Percentiles rank a stretch among this genome's conserved stretches.
Evolutionary conservation across 2,888 invertebrate genomes (phyloP).

Genomic region (Oligia latruncula): DNA sequence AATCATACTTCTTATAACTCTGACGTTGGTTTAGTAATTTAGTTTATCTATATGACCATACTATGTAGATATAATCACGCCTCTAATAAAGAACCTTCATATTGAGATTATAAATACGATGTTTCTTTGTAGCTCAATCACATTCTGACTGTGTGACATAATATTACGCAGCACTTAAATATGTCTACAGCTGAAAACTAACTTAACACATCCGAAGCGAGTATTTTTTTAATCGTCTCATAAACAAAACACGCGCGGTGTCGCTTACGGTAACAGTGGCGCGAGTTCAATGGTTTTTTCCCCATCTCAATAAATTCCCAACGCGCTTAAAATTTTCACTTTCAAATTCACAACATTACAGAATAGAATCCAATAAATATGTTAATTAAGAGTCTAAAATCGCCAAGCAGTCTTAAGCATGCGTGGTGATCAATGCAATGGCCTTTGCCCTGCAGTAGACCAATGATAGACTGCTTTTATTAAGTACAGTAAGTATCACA

Average conservation of each 20-base stretch:
- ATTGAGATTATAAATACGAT: conserved; percentile 16
- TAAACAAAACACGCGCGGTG: no score
- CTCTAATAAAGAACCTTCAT: conserved; percentile 8
- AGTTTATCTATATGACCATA: not conserved
- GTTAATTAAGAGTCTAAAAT: no score
- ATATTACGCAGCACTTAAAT: not conserved
- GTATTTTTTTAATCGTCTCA: no score
- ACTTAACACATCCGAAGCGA: not conserved
- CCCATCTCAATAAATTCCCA: no score
- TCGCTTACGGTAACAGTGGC: no score
- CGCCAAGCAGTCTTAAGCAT: no score
- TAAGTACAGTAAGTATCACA: not conserved
- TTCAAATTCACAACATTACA: no score
- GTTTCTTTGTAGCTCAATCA: conserved; percentile 11
- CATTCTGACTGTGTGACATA: not conserved
- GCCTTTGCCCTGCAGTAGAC: no score
- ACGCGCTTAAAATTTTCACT: no score
- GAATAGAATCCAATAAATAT: no score
- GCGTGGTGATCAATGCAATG: no score
- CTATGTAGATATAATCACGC: conserved; percentile 7
- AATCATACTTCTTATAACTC: conserved; percentile 24
- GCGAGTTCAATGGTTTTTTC: no score
- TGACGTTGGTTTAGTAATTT: conserved; percentile 4
- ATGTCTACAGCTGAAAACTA: not conserved
- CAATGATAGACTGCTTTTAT: not conserved